Evolutionary conservation across 2,113 vertebrate genomes (phyloP).

Genomic region (Maccullochella peelii): DNA sequence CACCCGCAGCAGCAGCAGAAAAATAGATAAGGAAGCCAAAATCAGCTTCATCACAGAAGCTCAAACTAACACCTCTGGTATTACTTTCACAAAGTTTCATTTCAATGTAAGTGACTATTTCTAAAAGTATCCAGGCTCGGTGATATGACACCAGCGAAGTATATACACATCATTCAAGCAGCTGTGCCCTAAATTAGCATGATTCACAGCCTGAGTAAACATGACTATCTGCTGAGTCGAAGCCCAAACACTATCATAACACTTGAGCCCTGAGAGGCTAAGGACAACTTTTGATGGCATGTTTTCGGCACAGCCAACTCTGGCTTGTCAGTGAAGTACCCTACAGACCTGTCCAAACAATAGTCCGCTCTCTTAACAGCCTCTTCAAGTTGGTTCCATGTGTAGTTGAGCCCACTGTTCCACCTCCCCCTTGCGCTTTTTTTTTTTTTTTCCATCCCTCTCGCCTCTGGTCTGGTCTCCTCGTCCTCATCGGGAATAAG

Average conservation of each 20-base stretch:
- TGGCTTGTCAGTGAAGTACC: constrained; percentile 63
- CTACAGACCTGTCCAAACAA: constrained; percentile 69
- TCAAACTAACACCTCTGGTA: constrained; percentile 14
- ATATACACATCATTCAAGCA: constrained; percentile 24
- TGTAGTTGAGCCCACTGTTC: constrained; percentile 49
- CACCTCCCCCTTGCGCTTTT: neutral
- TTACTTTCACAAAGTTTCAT: constrained; percentile 42
- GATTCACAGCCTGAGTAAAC: constrained; percentile 55
- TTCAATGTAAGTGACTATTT: constrained; percentile 28
- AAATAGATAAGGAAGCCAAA: constrained; percentile 51
- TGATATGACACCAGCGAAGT: constrained; percentile 31
- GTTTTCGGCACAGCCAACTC: constrained; percentile 59
- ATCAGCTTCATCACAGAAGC: constrained; percentile 26
- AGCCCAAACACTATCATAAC: constrained; percentile 64
- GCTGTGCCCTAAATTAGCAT: constrained; percentile 51
- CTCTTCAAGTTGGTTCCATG: constrained; percentile 73
- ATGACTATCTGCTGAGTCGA: constrained; percentile 48
- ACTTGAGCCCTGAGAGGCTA: constrained; percentile 69
- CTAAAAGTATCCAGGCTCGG: constrained; percentile 2
- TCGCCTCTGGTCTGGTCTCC: constrained; percentile 38
- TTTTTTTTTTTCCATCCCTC: constrained; percentile 37
- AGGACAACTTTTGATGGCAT: constrained; percentile 59
- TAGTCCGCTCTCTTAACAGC: constrained; percentile 60
- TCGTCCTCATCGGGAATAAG: constrained; percentile 74
- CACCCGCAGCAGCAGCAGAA: constrained; percentile 30